Evolutionary conservation across 2,888 invertebrate genomes (phyloP), one percentile per base, ranked within the genome.

Genomic region (Heteromyza rotundicornis): DNA sequence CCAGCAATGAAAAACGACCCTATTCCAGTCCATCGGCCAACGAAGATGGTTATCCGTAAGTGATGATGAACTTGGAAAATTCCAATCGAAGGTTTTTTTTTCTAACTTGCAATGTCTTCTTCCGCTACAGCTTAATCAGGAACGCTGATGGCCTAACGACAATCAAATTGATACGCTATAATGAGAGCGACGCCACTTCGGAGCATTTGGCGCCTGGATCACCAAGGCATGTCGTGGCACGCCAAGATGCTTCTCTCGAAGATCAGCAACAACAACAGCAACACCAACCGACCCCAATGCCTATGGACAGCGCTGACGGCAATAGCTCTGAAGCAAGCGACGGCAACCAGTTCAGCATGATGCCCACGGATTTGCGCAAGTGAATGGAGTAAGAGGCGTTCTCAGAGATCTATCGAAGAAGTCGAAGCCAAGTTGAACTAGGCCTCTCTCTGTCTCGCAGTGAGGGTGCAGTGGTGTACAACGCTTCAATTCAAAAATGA

Each of bases 111-210:
- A 8, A 14, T 22, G 19, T 17, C 32, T 32, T n/a, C n/a, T n/a
- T n/a, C n/a, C n/a, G n/a, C n/a, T n/a, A n/a, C 63, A 84, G 83
- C 69, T 75, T 84, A 60, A 84, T 84, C 63, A 79, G 82, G 59
- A 83, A 83, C 70, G 82, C 83, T 54, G 84, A 84, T 71, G 83
- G 83, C 8, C 63, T 84, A 57, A 84, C 83, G 23, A 84, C 83
- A 67, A 84, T 84, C 56, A 83, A 83, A 75, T 66, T 84, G 63
- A 81, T 84, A 73, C 82, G 82, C 55, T 82, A 80, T 67, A 80
- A 81, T 64, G 79, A 80, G 19, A 62, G 59, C 32, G 67, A 67
- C 8, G 74, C 73, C n/a, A 60, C 66, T n/a, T 64, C 60, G 32
- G 62, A 67, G 27, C 59, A 52, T 47, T 55, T 58, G 44, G 47